Evolutionary conservation across 1,140 invertebrate species (phyloP).

Genomic region (Tigriopus japonicus): DNA sequence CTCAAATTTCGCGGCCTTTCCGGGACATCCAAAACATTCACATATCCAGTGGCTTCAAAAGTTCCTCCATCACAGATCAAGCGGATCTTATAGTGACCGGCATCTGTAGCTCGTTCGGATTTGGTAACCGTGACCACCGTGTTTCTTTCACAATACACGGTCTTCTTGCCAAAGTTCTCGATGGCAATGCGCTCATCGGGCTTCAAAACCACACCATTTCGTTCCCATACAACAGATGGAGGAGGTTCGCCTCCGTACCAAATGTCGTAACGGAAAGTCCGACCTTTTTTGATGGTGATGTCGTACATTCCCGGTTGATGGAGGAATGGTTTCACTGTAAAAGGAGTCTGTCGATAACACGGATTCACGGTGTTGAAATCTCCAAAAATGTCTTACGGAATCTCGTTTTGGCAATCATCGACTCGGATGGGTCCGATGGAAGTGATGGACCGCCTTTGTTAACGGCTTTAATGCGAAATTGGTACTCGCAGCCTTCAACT

Average conservation of each 20-base stretch:
- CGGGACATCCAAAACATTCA: constrained; percentile 14
- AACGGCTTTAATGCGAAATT: constrained; percentile 84
- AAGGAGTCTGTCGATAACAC: constrained; percentile 16
- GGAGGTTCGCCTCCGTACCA: constrained; percentile 87
- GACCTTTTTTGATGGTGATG: constrained; percentile 80
- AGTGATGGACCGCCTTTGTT: constrained; percentile 87
- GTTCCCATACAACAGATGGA: constrained; percentile 65
- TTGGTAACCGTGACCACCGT: constrained; percentile 65
- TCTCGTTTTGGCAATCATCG: constrained; percentile 82
- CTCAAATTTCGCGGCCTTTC: background rate
- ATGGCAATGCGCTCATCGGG: constrained; percentile 41
- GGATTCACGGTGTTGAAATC: background rate
- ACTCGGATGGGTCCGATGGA: constrained; percentile 78
- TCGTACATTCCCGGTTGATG: constrained; percentile 64
- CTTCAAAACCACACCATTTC: constrained; percentile 44
- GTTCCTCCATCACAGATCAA: constrained; percentile 4
- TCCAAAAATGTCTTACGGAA: constrained; percentile 37
- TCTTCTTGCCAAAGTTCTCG: constrained; percentile 34
- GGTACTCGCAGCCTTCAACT: constrained; percentile 82
- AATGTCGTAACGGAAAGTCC: constrained; percentile 77
- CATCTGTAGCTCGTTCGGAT: background rate
- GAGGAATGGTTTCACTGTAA: constrained; percentile 67
- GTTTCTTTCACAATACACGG: constrained; percentile 41
- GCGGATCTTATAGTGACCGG: constrained; percentile 7
- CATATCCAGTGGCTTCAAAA: constrained; percentile 8